phyloP scores from a whole-genome alignment of 2,113 vertebrate species.

The Notarius lentiginosus region DNA sequence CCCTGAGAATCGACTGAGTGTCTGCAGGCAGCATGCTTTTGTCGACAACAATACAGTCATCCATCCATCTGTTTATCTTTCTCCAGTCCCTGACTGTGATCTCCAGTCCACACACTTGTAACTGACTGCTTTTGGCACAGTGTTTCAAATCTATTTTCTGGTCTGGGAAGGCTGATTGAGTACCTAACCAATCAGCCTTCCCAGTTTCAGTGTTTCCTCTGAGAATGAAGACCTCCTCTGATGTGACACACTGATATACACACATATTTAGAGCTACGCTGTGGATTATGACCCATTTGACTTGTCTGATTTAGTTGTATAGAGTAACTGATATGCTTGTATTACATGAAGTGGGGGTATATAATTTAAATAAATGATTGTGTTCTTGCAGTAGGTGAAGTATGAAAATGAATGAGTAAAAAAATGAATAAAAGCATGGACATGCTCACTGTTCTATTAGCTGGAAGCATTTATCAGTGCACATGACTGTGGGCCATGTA shows the following conservation, averaged over 20 bases:
- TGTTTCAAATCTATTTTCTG: neutral
- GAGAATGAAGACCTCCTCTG: neutral
- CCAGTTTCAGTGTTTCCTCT: neutral
- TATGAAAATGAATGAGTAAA: neutral
- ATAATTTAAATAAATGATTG: neutral
- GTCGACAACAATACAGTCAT: slow-evolving; percentile 59
- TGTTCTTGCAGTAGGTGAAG: neutral
- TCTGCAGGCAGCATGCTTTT: slow-evolving; percentile 15
- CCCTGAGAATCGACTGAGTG: slow-evolving; percentile 8
- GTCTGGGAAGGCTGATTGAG: neutral
- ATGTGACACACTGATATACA: neutral
- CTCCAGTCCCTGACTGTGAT: slow-evolving; percentile 24
- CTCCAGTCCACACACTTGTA: slow-evolving; percentile 23
- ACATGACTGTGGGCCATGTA: too few relatives aligned
- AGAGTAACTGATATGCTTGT: neutral
- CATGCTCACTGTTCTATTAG: too few relatives aligned
- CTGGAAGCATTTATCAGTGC: too few relatives aligned
- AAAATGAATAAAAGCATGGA: neutral
- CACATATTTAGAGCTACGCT: neutral
- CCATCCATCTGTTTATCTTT: slow-evolving; percentile 61
- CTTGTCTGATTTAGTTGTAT: neutral
- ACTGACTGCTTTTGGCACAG: neutral
- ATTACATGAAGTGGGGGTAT: neutral
- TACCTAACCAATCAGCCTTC: neutral
- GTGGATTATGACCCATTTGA: neutral